These are phyloP conservation scores for Noctua comes DNA, from an alignment of 2,888 invertebrate species.

Conservation along the genomic window DNA sequence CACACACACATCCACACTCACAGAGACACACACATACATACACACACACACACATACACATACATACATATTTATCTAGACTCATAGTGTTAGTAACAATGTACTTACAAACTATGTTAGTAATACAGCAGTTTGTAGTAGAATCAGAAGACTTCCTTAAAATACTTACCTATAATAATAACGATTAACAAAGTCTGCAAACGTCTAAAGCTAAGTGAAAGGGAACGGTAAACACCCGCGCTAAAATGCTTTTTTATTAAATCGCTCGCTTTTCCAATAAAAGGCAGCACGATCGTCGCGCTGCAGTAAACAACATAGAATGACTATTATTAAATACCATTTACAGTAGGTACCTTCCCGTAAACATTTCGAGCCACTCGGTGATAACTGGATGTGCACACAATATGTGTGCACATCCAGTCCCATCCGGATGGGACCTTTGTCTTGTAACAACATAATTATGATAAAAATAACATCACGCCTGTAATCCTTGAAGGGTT, in stretches of 20 bases:
- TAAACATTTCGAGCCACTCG: background rate
- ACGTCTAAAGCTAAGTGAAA: conserved; percentile 9
- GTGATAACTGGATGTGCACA: background rate
- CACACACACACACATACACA: too few relatives aligned
- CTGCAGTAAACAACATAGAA: background rate
- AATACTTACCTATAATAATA: background rate
- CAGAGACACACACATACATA: too few relatives aligned
- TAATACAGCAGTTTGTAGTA: too few relatives aligned
- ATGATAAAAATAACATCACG: background rate
- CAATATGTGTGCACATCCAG: too few relatives aligned
- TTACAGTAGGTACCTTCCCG: background rate
- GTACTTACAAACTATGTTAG: too few relatives aligned
- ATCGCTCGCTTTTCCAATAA: conserved; percentile 42
- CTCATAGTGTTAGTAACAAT: too few relatives aligned
- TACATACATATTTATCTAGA: too few relatives aligned
- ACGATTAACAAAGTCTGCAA: too few relatives aligned
- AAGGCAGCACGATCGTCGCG: conserved; percentile 14
- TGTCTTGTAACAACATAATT: background rate
- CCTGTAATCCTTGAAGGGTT: background rate
- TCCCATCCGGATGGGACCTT: background rate
- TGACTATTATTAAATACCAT: conserved; percentile 18
- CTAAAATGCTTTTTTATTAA: conserved; percentile 29
- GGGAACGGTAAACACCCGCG: background rate
- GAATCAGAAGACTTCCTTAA: background rate
- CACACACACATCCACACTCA: too few relatives aligned